Conservation (phyloP, 2,113 vertebrate species). For the Meles meles region DNA sequence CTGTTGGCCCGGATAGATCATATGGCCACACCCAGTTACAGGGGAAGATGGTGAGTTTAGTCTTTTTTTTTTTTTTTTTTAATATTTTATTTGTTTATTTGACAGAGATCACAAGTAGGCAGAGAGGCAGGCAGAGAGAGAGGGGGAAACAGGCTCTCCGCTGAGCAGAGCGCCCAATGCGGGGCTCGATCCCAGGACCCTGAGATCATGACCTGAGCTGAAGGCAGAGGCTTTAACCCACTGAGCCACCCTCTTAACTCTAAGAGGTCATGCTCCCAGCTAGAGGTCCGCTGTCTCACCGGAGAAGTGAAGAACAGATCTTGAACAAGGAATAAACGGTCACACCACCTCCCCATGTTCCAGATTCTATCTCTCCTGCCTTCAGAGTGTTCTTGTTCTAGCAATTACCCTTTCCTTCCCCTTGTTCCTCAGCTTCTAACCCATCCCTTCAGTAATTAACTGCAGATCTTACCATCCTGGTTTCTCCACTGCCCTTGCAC, state of each 20-base stretch:
- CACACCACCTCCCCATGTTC: not conserved
- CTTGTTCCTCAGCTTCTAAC: not conserved
- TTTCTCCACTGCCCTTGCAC: not conserved
- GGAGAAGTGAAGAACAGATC: not conserved
- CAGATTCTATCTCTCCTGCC: not conserved
- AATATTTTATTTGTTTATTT: no score
- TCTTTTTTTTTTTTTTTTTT: no score
- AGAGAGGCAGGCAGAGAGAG: no score
- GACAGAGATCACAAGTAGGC: no score
- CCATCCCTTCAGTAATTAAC: not conserved
- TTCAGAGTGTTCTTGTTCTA: not conserved
- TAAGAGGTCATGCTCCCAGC: not conserved
- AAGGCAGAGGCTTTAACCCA: no score
- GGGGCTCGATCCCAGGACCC: no score
- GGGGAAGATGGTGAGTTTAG: not conserved
- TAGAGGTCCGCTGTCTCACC: not conserved
- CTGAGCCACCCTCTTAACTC: no score
- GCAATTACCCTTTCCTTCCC: not conserved
- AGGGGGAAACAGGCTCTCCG: no score
- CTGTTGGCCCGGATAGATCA: not conserved
- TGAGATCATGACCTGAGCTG: no score
- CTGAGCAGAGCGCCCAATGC: no score
- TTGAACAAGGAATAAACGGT: not conserved
- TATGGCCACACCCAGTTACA: not conserved
- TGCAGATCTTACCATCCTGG: not conserved